phyloP scores from a whole-genome alignment of 2,113 vertebrate species.

The Cervus canadensis region DNA sequence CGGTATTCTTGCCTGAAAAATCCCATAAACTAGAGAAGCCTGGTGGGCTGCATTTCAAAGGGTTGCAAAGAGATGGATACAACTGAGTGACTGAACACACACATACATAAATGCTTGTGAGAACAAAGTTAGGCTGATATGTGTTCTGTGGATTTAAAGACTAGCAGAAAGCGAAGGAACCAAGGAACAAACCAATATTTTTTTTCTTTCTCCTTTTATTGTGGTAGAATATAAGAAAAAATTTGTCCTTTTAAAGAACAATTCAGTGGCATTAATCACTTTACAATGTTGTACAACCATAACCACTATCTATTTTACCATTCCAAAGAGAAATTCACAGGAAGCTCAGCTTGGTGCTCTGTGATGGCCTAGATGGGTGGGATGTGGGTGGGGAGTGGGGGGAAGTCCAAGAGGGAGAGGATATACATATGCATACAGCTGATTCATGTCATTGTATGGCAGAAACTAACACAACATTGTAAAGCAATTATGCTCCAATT shows the following conservation, averaged over 20 bases:
- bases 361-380: not conserved
- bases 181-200: not conserved
- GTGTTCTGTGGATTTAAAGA: not conserved
- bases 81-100: not conserved
- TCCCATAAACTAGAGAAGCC: not conserved
- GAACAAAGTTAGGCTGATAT: not conserved
- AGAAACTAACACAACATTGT: not conserved
- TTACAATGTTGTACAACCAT: not conserved
- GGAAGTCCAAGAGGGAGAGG: not conserved
- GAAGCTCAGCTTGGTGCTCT: not conserved
- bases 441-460: not conserved
- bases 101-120: not conserved
- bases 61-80: not conserved
- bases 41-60: not conserved
- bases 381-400: not conserved
- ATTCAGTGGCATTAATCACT: not conserved
- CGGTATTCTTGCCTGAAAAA: not conserved
- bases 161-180: not conserved
- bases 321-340: not conserved
- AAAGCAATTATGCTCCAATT: not conserved
- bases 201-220: not conserved
- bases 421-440: not conserved
- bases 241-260: not conserved
- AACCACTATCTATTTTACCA: not conserved
- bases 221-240: not conserved